Evolutionary conservation across 2,797 vertebrate genomes (phyloP).

Genomic region (Emydoidea blandingii): DNA sequence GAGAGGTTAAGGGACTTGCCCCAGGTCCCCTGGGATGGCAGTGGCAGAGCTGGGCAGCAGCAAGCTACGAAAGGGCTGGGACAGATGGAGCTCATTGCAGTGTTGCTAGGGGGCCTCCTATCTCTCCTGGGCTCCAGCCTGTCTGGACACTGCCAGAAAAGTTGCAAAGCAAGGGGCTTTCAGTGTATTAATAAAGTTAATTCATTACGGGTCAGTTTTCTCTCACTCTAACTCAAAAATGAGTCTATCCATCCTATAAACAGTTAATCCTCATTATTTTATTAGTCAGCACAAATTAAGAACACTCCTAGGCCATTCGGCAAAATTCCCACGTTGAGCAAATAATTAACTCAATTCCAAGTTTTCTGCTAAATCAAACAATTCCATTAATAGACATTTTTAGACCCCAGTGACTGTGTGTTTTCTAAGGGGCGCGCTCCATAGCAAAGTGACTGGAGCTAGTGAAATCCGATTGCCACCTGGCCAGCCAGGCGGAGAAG

Average conservation of each 20-base stretch:
- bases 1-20: neutral
- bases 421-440: fast-evolving
- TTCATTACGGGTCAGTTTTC: neutral
- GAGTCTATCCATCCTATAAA: neutral
- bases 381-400: fast-evolving
- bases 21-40: neutral
- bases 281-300: neutral
- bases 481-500: neutral
- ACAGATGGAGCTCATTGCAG: neutral
- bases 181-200: neutral
- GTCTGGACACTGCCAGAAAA: neutral
- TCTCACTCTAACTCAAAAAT: neutral
- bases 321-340: neutral
- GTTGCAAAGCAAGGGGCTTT: neutral
- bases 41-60: neutral
- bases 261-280: neutral
- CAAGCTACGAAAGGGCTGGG: neutral
- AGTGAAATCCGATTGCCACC: neutral
- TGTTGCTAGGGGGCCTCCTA: neutral
- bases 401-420: fast-evolving
- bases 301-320: neutral
- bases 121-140: neutral
- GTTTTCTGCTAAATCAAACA: neutral
- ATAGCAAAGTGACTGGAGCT: neutral
- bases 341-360: neutral